Evolutionary conservation across 2,113 vertebrate species (phyloP).

Genomic region (Xiphophorus maculatus): DNA sequence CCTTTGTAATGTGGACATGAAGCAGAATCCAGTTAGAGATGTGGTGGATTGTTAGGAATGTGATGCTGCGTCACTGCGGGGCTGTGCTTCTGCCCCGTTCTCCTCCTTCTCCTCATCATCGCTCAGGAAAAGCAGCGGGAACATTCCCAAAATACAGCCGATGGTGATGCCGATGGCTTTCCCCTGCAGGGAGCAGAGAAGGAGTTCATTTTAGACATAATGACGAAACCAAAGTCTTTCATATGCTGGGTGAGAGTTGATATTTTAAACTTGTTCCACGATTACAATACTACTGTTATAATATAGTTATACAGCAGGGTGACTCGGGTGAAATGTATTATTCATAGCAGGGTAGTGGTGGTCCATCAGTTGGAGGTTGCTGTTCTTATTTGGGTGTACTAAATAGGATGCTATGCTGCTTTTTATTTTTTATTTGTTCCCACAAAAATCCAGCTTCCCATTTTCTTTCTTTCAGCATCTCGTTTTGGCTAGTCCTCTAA

Average conservation of each 20-base stretch:
- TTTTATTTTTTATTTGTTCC: not conserved
- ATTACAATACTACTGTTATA: not conserved
- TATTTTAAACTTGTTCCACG: not conserved
- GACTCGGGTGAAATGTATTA: not conserved
- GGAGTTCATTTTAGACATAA: not conserved
- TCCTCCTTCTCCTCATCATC: conserved; percentile 90
- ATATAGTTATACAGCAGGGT: not conserved
- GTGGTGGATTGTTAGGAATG: conserved; percentile 35
- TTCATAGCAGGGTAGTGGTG: rapidly evolving
- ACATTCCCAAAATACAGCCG: conserved; percentile 97
- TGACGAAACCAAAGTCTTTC: not conserved
- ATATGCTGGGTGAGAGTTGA: not conserved
- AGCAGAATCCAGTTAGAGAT: not conserved
- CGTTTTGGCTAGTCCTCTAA: no score
- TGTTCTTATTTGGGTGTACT: not conserved
- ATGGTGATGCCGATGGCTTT: conserved; percentile 95
- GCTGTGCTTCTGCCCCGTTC: conserved; percentile 68
- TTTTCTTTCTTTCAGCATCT: no score
- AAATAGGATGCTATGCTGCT: not conserved
- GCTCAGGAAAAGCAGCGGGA: conserved; percentile 91
- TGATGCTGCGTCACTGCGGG: not conserved
- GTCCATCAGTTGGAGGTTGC: not conserved
- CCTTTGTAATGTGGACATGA: conserved; percentile 2
- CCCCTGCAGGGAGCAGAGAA: conserved; percentile 79
- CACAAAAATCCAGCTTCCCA: not conserved